phyloP scores from a whole-genome alignment of 2,888 invertebrate genomes.

The Hanleya hanleyi region DNA sequence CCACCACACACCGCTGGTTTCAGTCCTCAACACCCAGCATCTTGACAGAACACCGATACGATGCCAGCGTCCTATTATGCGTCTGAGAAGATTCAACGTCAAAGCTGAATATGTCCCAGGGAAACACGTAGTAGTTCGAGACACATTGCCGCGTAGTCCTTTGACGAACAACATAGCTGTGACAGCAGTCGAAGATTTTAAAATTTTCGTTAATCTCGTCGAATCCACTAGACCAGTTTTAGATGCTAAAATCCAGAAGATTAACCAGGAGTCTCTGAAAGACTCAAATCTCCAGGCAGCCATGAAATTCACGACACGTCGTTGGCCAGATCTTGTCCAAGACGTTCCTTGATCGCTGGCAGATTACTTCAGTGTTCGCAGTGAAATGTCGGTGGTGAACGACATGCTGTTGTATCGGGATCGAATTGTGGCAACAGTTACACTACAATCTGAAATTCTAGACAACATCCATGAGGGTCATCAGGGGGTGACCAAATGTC shows the following conservation, averaged over 20 bases:
- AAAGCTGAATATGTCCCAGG: slow-evolving; percentile 31
- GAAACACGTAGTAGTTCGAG: slow-evolving; percentile 36
- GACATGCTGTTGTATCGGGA: slow-evolving; percentile 6
- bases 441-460: no score
- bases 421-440: background rate
- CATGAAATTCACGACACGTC: no score
- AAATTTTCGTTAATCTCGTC: no score
- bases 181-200: slow-evolving; percentile 19
- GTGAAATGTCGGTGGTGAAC: slow-evolving; percentile 22
- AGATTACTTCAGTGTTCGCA: no score
- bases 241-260: no score
- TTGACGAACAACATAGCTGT: background rate
- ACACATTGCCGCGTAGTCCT: slow-evolving; percentile 38
- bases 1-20: slow-evolving; percentile 44
- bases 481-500: no score
- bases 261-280: no score
- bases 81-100: no score
- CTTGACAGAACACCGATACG: slow-evolving; percentile 33
- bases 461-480: no score
- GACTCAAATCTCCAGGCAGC: no score
- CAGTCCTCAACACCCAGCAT: slow-evolving; percentile 38
- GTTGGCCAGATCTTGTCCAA: slow-evolving; percentile 30
- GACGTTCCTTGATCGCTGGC: slow-evolving; percentile 7
- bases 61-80: slow-evolving; percentile 41
- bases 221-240: no score